Conservation (phyloP, 2,888 invertebrate genomes). For the Pristionchus exspectatus region DNA sequence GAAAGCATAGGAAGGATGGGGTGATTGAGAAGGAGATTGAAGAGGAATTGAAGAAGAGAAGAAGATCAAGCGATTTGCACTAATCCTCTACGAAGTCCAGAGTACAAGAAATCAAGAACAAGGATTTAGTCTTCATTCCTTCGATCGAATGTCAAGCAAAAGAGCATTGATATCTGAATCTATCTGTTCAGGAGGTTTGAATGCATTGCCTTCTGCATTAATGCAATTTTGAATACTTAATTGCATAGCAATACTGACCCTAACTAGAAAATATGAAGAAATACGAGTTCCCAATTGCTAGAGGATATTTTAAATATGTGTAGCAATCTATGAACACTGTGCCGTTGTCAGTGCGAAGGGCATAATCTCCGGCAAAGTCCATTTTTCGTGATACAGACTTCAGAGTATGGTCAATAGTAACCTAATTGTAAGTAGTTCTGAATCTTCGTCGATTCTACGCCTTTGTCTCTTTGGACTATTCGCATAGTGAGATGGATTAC, state of each 20-base stretch:
- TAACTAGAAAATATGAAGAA: background rate
- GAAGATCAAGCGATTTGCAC: background rate
- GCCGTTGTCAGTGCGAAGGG: background rate
- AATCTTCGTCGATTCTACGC: background rate
- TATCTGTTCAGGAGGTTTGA: too few relatives aligned
- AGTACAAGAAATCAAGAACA: too few relatives aligned
- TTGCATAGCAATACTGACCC: background rate
- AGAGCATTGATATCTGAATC: too few relatives aligned
- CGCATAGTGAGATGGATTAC: background rate
- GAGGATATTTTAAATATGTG: too few relatives aligned
- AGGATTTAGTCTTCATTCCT: too few relatives aligned
- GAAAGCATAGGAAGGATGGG: background rate
- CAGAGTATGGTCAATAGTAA: background rate
- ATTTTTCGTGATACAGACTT: background rate
- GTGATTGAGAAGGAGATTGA: conserved; percentile 5
- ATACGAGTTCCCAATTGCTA: background rate
- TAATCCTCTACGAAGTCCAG: background rate
- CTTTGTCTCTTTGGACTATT: background rate
- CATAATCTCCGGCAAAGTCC: background rate
- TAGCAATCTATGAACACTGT: background rate
- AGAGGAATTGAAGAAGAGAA: too few relatives aligned
- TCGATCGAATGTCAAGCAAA: too few relatives aligned
- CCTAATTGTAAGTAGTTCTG: background rate
- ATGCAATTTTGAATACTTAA: background rate
- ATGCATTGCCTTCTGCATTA: too few relatives aligned